Conservation (phyloP, 30 jellyfish, hydroid and myxozoan genomes). For the Aurelia aurita complex sp. Pacific region DNA sequence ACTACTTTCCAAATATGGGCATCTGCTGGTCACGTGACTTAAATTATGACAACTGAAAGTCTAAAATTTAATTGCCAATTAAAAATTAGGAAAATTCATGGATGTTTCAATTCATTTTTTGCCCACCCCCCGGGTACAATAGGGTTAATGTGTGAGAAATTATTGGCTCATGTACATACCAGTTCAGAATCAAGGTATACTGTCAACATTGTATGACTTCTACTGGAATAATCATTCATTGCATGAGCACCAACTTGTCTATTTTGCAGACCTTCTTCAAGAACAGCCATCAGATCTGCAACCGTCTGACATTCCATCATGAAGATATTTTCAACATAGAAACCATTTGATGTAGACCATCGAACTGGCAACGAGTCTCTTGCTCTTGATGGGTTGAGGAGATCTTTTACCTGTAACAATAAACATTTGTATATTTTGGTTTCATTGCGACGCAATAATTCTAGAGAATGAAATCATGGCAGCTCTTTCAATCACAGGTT, state of each 20-base stretch:
- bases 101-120: no score
- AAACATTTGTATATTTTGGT: no score
- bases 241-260: slow-evolving; percentile 95
- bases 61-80: no score
- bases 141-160: no score
- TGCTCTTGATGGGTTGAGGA: slow-evolving; percentile 91
- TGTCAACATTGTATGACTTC: slow-evolving; percentile 96
- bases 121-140: no score
- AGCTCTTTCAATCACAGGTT: no score
- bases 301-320: slow-evolving; percentile 79
- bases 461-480: no score
- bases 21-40: no score
- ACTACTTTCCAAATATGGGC: no score
- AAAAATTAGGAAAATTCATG: no score
- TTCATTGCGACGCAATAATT: no score
- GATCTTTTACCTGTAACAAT: slow-evolving; percentile 82
- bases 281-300: slow-evolving; percentile 80
- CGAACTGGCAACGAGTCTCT: slow-evolving; percentile 92
- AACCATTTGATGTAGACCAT: slow-evolving; percentile 90
- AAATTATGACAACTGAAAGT: no score
- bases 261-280: slow-evolving; percentile 81
- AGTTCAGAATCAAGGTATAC: slow-evolving; percentile 80
- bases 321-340: slow-evolving; percentile 90
- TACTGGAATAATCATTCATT: slow-evolving; percentile 94
- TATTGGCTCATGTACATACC: slow-evolving; percentile 11